Conservation (phyloP, 2,797 vertebrate species). For the Nannoperca australis region DNA sequence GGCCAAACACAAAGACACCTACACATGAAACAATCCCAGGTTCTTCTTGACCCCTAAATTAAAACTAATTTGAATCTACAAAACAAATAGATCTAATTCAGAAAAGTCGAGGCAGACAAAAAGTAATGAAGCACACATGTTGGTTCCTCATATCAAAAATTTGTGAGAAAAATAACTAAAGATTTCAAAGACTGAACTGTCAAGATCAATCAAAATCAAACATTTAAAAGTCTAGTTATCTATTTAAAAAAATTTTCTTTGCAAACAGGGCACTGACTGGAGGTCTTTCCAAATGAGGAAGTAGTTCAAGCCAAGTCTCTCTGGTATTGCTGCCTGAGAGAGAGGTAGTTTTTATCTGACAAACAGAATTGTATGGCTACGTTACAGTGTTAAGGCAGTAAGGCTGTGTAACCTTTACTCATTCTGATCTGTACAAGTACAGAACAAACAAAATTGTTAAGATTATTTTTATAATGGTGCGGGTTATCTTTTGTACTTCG, state of each 20-base stretch:
- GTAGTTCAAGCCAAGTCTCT: conserved; percentile 62
- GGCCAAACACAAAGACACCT: neutral
- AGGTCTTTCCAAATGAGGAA: conserved; percentile 69
- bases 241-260: conserved; percentile 6
- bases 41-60: neutral
- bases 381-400: conserved; percentile 12
- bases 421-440: neutral
- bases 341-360: conserved; percentile 37
- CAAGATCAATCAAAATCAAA: conserved; percentile 10
- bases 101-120: neutral
- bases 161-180: neutral
- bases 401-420: conserved; percentile 2
- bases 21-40: neutral
- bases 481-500: neutral
- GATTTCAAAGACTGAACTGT: neutral
- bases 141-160: neutral
- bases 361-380: conserved; percentile 22
- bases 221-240: conserved; percentile 35
- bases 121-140: too few species aligned
- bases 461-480: neutral
- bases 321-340: conserved; percentile 49
- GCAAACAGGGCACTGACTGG: conserved; percentile 57
- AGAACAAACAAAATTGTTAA: conserved; percentile 13
- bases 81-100: neutral
- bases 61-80: neutral